Conservation (phyloP, 2,888 invertebrate genomes). For the Sinotaia quadrata region DNA sequence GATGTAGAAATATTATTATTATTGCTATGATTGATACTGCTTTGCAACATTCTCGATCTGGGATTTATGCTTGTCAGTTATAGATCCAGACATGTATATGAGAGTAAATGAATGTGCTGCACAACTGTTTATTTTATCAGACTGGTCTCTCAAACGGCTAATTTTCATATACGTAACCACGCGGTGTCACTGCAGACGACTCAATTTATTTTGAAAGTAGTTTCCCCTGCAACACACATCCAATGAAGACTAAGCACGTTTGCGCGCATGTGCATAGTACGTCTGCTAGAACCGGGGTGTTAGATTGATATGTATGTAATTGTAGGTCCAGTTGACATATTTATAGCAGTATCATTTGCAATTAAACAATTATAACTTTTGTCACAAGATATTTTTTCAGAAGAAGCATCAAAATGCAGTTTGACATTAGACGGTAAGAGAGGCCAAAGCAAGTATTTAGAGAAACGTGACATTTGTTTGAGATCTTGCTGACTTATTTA, state of each 20-base stretch:
- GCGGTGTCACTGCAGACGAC: not conserved
- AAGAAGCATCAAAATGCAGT: slow-evolving; percentile 30
- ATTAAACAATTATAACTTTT: not conserved
- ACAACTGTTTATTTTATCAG: not conserved
- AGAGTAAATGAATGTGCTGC: no score
- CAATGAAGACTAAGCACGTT: slow-evolving; percentile 31
- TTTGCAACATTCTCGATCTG: no score
- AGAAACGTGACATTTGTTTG: no score
- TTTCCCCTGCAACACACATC: slow-evolving; percentile 11
- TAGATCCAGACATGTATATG: no score
- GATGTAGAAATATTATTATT: no score
- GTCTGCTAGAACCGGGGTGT: slow-evolving; percentile 9
- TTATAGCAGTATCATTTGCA: not conserved
- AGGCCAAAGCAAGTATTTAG: no score
- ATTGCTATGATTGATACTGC: no score
- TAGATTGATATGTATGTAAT: not conserved
- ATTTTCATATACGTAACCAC: no score
- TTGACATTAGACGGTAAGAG: slow-evolving; percentile 35
- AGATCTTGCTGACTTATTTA: no score
- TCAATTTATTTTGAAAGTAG: not conserved
- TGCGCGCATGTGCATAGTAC: slow-evolving; percentile 25
- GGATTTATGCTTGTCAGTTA: no score
- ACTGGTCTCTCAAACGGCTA: no score
- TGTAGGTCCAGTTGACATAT: not conserved
- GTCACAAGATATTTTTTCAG: slow-evolving; percentile 4